Evolutionary conservation across 2,797 vertebrate species (phyloP).

Genomic region (Intellagama lesueurii): DNA sequence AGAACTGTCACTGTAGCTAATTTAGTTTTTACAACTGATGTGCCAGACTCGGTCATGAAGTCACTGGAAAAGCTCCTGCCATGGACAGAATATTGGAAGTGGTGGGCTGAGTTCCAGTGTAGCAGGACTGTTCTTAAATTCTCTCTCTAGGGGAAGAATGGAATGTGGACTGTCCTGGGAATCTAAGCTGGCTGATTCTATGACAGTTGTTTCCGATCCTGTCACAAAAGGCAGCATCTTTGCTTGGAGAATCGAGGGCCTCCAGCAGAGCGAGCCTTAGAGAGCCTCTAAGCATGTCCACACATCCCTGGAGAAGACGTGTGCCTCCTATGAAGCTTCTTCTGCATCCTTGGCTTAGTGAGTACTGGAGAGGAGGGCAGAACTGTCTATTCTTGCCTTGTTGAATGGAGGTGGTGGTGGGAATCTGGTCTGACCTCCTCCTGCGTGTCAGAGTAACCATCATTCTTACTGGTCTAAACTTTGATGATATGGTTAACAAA

Average conservation of each 20-base stretch:
- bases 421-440: not conserved
- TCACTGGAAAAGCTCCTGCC: not conserved
- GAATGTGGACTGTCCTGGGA: conserved; percentile 21
- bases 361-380: conserved; percentile 6
- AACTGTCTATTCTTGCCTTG: not conserved
- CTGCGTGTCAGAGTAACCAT: not conserved
- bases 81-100: not conserved
- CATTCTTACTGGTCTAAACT: not conserved
- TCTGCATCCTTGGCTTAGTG: conserved; percentile 31
- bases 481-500: not conserved
- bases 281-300: not conserved
- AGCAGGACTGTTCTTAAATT: not conserved
- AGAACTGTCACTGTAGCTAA: too few relatives aligned
- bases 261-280: not conserved
- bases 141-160: not conserved
- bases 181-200: not conserved
- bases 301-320: not conserved
- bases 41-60: not conserved
- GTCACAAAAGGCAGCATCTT: not conserved
- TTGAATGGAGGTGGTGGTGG: not conserved
- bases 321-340: not conserved
- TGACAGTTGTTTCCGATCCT: conserved; percentile 1
- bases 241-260: not conserved
- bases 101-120: not conserved
- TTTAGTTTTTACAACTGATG: not conserved